phyloP scores from a whole-genome alignment of 2,113 vertebrate species.

The Eira barbara region DNA sequence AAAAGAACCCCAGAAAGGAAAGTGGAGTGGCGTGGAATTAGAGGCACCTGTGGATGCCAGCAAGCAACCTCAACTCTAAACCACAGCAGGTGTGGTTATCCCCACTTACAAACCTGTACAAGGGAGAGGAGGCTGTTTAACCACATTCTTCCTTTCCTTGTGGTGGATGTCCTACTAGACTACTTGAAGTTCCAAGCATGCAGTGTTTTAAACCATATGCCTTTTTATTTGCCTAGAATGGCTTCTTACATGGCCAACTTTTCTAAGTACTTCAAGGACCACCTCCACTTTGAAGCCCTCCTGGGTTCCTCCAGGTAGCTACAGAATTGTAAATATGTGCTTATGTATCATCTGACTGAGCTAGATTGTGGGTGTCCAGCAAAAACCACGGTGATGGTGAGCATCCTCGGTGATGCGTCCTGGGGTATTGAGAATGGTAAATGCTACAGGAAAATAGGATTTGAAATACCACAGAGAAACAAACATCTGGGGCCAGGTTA shows the following conservation, averaged over 20 bases:
- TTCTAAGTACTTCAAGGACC: not conserved
- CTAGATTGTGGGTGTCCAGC: not conserved
- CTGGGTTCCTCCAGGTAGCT: not conserved
- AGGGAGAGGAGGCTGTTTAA: not conserved
- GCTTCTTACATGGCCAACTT: not conserved
- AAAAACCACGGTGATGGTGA: not conserved
- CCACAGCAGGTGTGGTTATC: not conserved
- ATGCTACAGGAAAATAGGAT: not conserved
- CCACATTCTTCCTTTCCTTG: not conserved
- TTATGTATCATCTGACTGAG: not conserved
- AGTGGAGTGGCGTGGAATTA: not conserved
- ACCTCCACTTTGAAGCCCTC: not conserved
- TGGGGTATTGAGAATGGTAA: not conserved
- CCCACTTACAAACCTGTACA: not conserved
- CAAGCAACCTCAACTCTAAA: not conserved
- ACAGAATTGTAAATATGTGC: not conserved
- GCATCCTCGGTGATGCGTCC: not conserved
- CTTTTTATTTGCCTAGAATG: not conserved
- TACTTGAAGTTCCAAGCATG: not conserved
- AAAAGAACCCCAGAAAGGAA: not conserved
- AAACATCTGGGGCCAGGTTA: not conserved
- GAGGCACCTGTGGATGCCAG: not conserved
- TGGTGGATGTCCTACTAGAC: not conserved
- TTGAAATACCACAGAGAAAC: not conserved
- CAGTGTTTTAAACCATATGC: not conserved